Evolutionary conservation across 2,797 vertebrate species (phyloP).

Genomic region (Trematomus bernacchii): DNA sequence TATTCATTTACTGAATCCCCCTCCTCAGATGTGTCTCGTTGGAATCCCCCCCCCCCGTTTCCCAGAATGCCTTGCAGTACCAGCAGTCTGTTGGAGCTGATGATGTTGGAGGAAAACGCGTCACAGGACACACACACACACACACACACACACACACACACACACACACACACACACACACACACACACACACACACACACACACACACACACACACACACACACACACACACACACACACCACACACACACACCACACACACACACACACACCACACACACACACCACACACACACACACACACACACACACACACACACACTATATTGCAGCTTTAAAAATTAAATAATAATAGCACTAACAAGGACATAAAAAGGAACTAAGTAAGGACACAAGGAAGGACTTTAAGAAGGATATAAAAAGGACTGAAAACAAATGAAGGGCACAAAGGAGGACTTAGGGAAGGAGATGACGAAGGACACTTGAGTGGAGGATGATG

Average conservation of each 20-base stretch:
- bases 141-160: neutral
- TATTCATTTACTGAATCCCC: neutral
- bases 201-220: neutral
- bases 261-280: constrained; percentile 25
- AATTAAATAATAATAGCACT: no score
- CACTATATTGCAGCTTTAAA: neutral
- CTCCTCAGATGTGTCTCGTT: neutral
- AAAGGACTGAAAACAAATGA: no score
- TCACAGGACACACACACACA: constrained; percentile 50
- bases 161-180: neutral
- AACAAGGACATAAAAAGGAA: no score
- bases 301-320: neutral
- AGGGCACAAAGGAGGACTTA: no score
- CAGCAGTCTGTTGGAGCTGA: constrained; percentile 46
- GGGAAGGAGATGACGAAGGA: no score
- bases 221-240: neutral
- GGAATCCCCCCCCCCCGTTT: constrained; percentile 38
- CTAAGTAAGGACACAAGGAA: no score
- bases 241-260: no score
- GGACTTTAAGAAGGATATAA: no score
- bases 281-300: neutral
- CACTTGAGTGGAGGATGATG: no score
- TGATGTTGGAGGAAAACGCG: constrained; percentile 82
- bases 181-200: constrained; percentile 27
- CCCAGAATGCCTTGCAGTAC: constrained; percentile 71